phyloP scores from a whole-genome alignment of 2,113 vertebrate species.

The Cariama cristata region DNA sequence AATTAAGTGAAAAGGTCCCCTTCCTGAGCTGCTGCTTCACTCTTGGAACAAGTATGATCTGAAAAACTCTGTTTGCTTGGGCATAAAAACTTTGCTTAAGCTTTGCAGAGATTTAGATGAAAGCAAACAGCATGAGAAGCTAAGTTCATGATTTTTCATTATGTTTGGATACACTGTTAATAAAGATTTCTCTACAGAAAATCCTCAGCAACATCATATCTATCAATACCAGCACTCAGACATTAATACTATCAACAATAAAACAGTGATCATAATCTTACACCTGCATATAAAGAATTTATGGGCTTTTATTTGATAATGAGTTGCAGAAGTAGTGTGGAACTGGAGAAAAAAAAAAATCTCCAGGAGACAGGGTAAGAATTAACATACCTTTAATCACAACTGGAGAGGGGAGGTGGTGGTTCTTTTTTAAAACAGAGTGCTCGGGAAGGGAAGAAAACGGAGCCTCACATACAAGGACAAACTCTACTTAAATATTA shows the following conservation, averaged over 20 bases:
- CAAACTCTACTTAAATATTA: neutral
- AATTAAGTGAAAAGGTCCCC: neutral
- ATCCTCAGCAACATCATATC: neutral
- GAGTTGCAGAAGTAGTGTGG: neutral
- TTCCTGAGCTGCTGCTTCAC: neutral
- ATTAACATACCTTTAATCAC: neutral
- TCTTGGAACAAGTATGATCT: neutral
- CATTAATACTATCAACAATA: constrained; percentile 29
- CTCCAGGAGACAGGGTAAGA: neutral
- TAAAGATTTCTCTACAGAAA: constrained; percentile 45
- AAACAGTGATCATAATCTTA: constrained; percentile 36
- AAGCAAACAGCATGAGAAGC: constrained; percentile 25
- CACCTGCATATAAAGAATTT: constrained; percentile 36
- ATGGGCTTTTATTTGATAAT: constrained; percentile 33
- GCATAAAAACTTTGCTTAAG: neutral
- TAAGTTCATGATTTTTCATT: constrained; percentile 36
- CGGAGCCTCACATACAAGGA: accelerated
- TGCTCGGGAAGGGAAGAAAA: neutral
- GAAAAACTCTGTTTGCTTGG: neutral
- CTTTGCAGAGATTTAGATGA: constrained; percentile 10
- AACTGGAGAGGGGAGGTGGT: neutral
- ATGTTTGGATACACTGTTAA: constrained; percentile 37
- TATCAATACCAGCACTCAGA: constrained; percentile 16
- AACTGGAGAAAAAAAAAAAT: neutral
- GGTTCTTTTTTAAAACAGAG: neutral